These are phyloP conservation scores for Danio choprae DNA, from an alignment of 2,797 vertebrate genomes.

Conservation along the genomic window DNA sequence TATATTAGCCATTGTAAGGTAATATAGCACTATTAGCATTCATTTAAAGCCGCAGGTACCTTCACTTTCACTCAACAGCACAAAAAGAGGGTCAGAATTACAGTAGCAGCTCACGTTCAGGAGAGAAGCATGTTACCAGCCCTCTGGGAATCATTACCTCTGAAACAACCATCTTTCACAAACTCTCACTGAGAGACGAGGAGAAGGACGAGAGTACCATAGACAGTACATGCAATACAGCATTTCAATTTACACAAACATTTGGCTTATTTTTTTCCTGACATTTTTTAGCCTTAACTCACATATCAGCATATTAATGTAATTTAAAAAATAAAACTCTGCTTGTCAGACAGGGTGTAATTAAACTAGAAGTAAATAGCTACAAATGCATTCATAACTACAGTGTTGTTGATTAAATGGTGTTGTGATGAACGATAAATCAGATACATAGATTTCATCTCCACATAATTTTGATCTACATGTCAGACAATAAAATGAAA, in stretches of 20 bases:
- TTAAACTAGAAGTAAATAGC: not conserved
- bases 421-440: not conserved
- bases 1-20: slow-evolving; percentile 24
- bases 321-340: not conserved
- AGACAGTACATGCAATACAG: not conserved
- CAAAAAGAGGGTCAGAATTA: slow-evolving; percentile 17
- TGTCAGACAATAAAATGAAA: not conserved
- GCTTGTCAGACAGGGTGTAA: not conserved
- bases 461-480: not conserved
- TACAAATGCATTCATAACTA: not conserved
- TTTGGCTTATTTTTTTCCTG: not conserved
- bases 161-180: slow-evolving; percentile 30
- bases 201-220: not conserved
- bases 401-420: not conserved
- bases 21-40: slow-evolving; percentile 16
- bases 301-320: not conserved
- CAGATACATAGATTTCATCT: not conserved
- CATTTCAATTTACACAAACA: not conserved
- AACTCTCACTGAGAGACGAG: not conserved
- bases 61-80: slow-evolving; percentile 7
- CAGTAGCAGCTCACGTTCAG: not conserved
- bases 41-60: slow-evolving; percentile 3
- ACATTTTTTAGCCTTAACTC: not conserved
- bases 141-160: slow-evolving; percentile 35
- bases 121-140: slow-evolving; percentile 30